Evolutionary conservation across 2,113 vertebrate genomes (phyloP), one percentile per base, ranked within the genome.

Genomic region (Elephas maximus): DNA sequence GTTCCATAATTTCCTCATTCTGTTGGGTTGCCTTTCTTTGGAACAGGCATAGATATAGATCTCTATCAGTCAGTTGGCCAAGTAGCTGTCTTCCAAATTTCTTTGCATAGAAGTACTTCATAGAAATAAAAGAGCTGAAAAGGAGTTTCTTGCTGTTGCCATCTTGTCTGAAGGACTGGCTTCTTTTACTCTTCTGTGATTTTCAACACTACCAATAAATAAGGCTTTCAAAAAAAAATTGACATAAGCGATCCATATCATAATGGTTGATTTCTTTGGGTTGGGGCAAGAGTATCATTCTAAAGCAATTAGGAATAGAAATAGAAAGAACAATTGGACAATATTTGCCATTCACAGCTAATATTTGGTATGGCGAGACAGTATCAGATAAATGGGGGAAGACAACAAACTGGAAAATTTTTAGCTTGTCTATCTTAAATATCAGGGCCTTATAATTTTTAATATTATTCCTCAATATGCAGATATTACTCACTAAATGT

Each of bases 381-480:
- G 53, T 20, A 2, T 53, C 62, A 48, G 26, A 26, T 23, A 60
- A 73, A 69, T 1, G 0, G 28, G 1, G 15, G 11, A 84, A 57
- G 26, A n/a, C 9, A 23, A 37, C 28, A 67, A 21, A 37, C 11
- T 23, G 10, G 48, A 67, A 92, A 95, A 37, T 3, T 0, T 48
- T 90, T 51, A 82, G 67, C 17, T 79, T 57, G 37, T 86, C 60
- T 92, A 65, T 92, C 62, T 12, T 30, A 84, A 94, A 77, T 37
- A 6, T 41, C 30, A 33, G 73, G 21, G 7, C n/a, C 90, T 88
- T 69, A 81, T 74, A 14, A 1, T 71, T 85, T 86, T 91, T 23
- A 89, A 96, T 86, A 67, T 67, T 63, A 51, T 78, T 88, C 62
- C 10, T 90, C n/a, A 90, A 10, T 74, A 74, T 53, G 45, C 71